Evolutionary conservation across 2,113 vertebrate species (phyloP), one percentile per base, ranked within the genome.

Genomic region (Poeciliopsis retropinna): DNA sequence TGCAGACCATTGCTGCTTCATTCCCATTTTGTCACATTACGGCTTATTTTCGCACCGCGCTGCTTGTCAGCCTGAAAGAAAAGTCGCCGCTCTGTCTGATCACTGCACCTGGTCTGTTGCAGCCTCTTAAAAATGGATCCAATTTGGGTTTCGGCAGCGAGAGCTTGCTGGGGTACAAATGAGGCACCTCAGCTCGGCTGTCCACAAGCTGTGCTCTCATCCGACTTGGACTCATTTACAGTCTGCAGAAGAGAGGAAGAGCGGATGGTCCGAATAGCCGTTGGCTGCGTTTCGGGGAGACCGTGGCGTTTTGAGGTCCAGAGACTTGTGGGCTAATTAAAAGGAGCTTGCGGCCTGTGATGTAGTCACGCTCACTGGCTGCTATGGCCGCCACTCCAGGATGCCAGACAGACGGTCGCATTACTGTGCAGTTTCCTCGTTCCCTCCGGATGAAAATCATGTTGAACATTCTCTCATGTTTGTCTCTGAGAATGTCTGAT

Each of bases 21-120:
- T 15, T 70, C 73, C 81, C 79, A 87, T 87, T 86, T 86, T 82
- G 80, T 82, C 67, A 77, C 82, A 89, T 89, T 88, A 88, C 47
- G 12, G 67, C 84, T 89, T 80, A 88, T 85, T 88, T 85, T 89
- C 76, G 71, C 81, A 15, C 69, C 0, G 64, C 14, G 60, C 72
- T 41, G 72, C 63, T 67, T 61, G 67, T 67, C 83, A 15, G 77
- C 62, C 78, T 63, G 34, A 73, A 85, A 79, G 82, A 83, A 67
- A 80, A 82, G 83, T 78, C 39, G n/a, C 62, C 78, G 44, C 64
- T 78, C 34, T 14, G 69, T 82, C 70, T 79, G 85, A 89, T 83
- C 84, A 80, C 67, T 75, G 78, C 73, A 68, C 72, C 54, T 68
- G 28, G 64, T 37, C 79, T 67, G n/a, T 28, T 60, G 83, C 83